phyloP scores from a whole-genome alignment of 2,113 vertebrate species.

The Leiothrix lutea region DNA sequence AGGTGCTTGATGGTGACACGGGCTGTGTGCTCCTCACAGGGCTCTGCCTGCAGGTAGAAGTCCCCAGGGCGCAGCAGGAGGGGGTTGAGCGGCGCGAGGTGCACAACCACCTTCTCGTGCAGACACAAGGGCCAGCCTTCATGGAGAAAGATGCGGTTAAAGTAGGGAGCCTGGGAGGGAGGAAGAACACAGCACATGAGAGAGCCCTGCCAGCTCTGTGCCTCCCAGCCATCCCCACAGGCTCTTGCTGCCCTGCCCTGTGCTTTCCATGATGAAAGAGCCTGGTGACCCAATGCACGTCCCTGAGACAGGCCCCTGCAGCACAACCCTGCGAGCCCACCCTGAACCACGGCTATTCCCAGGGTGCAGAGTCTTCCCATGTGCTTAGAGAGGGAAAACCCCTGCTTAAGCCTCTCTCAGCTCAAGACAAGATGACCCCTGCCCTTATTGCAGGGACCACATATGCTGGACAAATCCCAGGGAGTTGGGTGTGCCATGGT shows the following conservation, averaged over 20 bases:
- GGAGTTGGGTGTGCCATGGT: neutral
- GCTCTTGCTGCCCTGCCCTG: accelerated
- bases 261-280: accelerated
- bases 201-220: neutral
- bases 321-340: neutral
- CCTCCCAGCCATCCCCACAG: accelerated
- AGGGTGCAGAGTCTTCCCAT: accelerated
- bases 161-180: conserved; percentile 79
- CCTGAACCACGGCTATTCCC: accelerated
- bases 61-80: conserved; percentile 80
- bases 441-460: accelerated
- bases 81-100: conserved; percentile 81
- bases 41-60: conserved; percentile 88
- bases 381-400: neutral
- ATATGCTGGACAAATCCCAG: accelerated
- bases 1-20: conserved; percentile 83
- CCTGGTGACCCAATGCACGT: accelerated
- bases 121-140: conserved; percentile 93
- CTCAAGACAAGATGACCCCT: neutral
- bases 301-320: neutral
- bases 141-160: conserved; percentile 80
- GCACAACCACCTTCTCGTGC: conserved; percentile 80
- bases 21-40: conserved; percentile 77
- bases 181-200: neutral
- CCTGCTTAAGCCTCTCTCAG: neutral